Percentiles rank a stretch among this genome's conserved stretches.
Conservation (phyloP, 2,888 invertebrate genomes). For the Diplolepis rosae region DNA sequence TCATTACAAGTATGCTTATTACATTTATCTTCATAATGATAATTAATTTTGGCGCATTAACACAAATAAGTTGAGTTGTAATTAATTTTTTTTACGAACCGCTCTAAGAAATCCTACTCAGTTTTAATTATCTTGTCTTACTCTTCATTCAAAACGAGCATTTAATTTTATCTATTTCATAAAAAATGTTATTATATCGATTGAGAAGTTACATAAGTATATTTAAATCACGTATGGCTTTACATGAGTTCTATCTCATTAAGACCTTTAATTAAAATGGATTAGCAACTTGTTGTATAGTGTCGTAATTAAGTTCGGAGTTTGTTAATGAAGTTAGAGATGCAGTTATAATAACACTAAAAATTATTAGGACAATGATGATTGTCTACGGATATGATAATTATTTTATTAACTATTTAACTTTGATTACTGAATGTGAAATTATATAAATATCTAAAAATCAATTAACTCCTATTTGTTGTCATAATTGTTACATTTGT, state of each 20-base stretch:
- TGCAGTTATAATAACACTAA: too few species aligned
- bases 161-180: too few species aligned
- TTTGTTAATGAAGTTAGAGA: neutral
- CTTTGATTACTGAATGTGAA: too few species aligned
- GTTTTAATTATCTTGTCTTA: too few species aligned
- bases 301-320: neutral
- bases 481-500: neutral
- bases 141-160: neutral
- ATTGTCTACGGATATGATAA: too few species aligned
- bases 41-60: neutral
- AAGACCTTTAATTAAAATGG: neutral
- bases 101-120: slow-evolving; percentile 3
- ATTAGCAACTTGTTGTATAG: neutral
- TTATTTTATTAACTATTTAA: too few species aligned
- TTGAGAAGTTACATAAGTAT: neutral
- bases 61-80: neutral
- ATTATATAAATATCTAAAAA: too few species aligned
- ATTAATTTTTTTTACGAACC: slow-evolving; percentile 6
- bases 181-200: too few species aligned
- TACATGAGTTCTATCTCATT: neutral
- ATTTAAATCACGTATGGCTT: neutral
- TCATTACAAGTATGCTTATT: too few species aligned
- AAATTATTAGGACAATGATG: too few species aligned
- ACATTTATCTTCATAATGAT: too few species aligned
- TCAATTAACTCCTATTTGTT: too few species aligned